phyloP scores from a whole-genome alignment of 2,797 vertebrate genomes.

The Vireo griseus region DNA sequence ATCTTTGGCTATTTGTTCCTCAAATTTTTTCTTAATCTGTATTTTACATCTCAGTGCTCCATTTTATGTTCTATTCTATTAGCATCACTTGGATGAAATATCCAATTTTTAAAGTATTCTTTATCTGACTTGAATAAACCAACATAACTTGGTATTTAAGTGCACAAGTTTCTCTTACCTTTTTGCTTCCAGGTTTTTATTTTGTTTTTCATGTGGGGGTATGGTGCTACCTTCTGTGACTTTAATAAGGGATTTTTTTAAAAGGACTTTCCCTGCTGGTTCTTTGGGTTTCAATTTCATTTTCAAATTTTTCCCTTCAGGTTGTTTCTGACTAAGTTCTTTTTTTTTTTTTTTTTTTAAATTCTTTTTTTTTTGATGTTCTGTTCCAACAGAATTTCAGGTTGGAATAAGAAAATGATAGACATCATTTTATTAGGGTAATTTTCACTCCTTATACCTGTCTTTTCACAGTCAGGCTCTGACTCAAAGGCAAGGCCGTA shows the following conservation, averaged over 20 bases:
- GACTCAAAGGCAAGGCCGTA: background rate
- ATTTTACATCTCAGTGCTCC: conserved; percentile 56
- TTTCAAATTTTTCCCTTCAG: conserved; percentile 42
- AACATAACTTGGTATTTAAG: conserved; percentile 30
- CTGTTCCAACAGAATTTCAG: conserved; percentile 21
- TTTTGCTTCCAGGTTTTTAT: conserved; percentile 57
- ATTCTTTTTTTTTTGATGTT: background rate
- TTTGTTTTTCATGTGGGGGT: conserved; percentile 47
- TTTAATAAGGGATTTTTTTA: conserved; percentile 57
- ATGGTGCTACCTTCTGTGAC: conserved; percentile 55
- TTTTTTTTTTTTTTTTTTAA: background rate
- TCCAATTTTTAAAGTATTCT: conserved; percentile 56
- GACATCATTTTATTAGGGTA: background rate
- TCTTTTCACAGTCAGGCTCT: background rate
- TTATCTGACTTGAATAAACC: conserved; percentile 50
- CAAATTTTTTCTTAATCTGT: conserved; percentile 58
- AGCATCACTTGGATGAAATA: conserved; percentile 48
- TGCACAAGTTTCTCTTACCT: background rate
- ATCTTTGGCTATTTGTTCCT: conserved; percentile 67
- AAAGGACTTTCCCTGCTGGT: conserved; percentile 58
- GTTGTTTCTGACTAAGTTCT: conserved; percentile 60
- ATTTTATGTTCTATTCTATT: conserved; percentile 64
- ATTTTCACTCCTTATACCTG: background rate
- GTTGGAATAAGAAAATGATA: conserved; percentile 44
- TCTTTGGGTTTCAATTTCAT: conserved; percentile 71